Percentiles rank a stretch among this genome's conserved stretches.
Evolutionary conservation across 2,888 invertebrate genomes (phyloP).

Genomic region (Athalia circularis): DNA sequence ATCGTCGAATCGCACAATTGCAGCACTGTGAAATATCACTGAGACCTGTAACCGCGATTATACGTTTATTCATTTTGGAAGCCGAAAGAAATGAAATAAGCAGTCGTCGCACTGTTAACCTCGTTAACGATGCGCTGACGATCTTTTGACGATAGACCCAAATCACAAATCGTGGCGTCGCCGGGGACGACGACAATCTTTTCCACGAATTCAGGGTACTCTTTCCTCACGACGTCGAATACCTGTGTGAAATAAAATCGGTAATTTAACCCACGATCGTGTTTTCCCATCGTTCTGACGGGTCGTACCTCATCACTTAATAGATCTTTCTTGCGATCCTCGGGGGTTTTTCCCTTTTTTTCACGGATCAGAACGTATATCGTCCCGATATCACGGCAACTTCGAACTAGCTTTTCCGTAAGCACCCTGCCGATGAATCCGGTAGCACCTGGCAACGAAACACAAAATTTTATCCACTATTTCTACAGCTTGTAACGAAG

Average conservation of each 20-base stretch:
- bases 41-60: constrained; percentile 48
- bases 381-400: constrained; percentile 52
- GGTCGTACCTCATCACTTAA: constrained; percentile 46
- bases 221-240: constrained; percentile 57
- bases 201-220: constrained; percentile 65
- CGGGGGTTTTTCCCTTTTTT: constrained; percentile 47
- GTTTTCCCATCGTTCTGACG: constrained; percentile 49
- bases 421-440: constrained; percentile 56
- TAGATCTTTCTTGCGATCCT: constrained; percentile 50
- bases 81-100: neutral
- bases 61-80: neutral
- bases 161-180: constrained; percentile 68
- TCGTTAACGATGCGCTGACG: constrained; percentile 54
- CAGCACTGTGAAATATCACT: constrained; percentile 53
- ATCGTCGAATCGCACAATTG: constrained; percentile 52
- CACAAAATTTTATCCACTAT: constrained; percentile 56
- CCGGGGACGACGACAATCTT: constrained; percentile 72
- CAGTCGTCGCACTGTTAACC: constrained; percentile 34
- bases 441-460: constrained; percentile 51
- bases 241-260: constrained; percentile 49
- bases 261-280: too few relatives aligned
- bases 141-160: constrained; percentile 72
- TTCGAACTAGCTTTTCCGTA: constrained; percentile 54
- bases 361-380: constrained; percentile 53
- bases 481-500: too few relatives aligned